Percentiles rank a stretch among this genome's conserved stretches.
Conservation (phyloP, 2,888 invertebrate species). For the Ellobium chinense region DNA sequence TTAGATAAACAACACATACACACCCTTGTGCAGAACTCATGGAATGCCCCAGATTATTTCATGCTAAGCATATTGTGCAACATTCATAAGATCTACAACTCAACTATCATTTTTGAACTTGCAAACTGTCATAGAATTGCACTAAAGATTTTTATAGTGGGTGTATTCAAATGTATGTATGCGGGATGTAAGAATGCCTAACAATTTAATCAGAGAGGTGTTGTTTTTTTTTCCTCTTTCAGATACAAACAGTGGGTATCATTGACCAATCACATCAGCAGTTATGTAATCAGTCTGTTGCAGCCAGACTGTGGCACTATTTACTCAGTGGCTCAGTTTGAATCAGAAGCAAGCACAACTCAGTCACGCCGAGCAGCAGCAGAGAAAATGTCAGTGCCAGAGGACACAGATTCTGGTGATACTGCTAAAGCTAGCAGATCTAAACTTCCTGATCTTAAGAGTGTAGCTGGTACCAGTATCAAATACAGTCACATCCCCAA, state of each 20-base stretch:
- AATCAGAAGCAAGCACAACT: constrained; percentile 78
- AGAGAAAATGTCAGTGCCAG: constrained; percentile 40
- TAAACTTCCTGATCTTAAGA: constrained; percentile 88
- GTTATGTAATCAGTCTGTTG: constrained; percentile 83
- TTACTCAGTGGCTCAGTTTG: constrained; percentile 89
- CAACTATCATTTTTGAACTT: neutral
- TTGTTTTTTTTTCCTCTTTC: constrained; percentile 47
- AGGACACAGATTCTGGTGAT: constrained; percentile 34
- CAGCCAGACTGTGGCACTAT: constrained; percentile 88
- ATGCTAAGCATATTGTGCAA: too few species aligned
- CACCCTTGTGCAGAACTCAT: too few species aligned
- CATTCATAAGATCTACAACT: too few species aligned
- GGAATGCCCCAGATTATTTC: too few species aligned
- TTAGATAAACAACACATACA: too few species aligned
- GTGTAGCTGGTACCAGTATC: constrained; percentile 89
- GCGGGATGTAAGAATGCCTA: too few species aligned
- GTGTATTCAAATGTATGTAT: too few species aligned
- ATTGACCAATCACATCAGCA: constrained; percentile 85
- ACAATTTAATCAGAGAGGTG: too few species aligned
- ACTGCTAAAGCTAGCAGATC: constrained; percentile 28
- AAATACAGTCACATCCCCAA: constrained; percentile 88
- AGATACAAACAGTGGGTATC: constrained; percentile 92
- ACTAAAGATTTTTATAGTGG: too few species aligned
- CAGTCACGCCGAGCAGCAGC: constrained; percentile 63
- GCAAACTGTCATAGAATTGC: too few species aligned